phyloP scores from a whole-genome alignment of 2,888 invertebrate genomes.

The Drosophila putrida region DNA sequence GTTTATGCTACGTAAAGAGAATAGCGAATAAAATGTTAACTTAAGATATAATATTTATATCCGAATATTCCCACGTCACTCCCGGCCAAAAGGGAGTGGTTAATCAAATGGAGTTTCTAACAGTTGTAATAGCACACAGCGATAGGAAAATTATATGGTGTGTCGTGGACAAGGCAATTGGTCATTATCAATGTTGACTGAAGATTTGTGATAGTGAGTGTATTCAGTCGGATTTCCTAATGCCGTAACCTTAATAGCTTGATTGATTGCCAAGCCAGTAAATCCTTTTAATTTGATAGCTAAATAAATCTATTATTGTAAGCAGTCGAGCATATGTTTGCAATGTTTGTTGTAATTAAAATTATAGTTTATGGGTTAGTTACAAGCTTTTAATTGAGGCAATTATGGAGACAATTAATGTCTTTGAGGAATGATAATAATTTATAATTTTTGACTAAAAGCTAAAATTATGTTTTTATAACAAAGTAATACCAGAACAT shows the following conservation, averaged over 20 bases:
- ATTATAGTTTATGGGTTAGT: not conserved
- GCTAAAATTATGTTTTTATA: no score
- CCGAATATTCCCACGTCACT: conserved; percentile 49
- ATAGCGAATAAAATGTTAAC: conserved; percentile 46
- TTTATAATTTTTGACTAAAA: no score
- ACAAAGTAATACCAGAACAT: not conserved
- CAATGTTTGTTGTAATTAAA: not conserved
- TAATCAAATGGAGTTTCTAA: conserved; percentile 62
- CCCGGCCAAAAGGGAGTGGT: conserved; percentile 52
- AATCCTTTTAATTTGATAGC: conserved; percentile 13
- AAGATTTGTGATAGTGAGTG: conserved; percentile 49
- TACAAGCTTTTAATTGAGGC: not conserved
- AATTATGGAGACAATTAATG: not conserved
- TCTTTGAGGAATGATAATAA: no score
- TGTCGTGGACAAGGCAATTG: conserved; percentile 41
- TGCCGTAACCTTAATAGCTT: conserved; percentile 28
- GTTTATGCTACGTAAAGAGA: conserved; percentile 33
- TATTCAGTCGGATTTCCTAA: conserved; percentile 21
- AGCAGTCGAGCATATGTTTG: conserved; percentile 13
- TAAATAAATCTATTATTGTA: conserved; percentile 5
- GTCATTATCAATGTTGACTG: conserved; percentile 57
- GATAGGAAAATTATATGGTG: conserved; percentile 30
- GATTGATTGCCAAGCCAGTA: conserved; percentile 19
- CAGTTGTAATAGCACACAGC: conserved; percentile 35
- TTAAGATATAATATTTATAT: conserved; percentile 56